Evolutionary conservation across 2,797 vertebrate genomes (phyloP).

Genomic region (Ctenosaura bakeri): DNA sequence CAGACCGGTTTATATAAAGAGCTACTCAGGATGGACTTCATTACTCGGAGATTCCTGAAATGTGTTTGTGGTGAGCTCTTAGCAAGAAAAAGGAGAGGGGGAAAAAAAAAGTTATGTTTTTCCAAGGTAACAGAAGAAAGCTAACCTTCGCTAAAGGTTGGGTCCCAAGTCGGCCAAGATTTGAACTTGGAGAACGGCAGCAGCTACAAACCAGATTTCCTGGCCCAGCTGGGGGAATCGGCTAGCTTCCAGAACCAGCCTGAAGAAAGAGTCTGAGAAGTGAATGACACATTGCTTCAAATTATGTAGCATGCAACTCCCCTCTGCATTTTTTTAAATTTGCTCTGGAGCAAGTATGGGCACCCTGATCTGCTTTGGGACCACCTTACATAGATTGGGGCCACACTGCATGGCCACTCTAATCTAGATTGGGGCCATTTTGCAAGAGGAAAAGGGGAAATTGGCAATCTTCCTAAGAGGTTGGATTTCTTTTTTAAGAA

Average conservation of each 20-base stretch:
- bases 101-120: not conserved
- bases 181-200: not conserved
- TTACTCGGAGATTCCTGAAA: not conserved
- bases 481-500: too few relatives aligned
- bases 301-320: not conserved
- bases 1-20: not conserved
- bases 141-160: slow-evolving; percentile 15
- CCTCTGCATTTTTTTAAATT: not conserved
- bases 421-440: not conserved
- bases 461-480: not conserved
- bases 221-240: not conserved
- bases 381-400: not conserved
- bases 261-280: not conserved
- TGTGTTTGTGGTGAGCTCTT: too few relatives aligned
- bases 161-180: not conserved
- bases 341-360: not conserved
- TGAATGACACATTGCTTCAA: not conserved
- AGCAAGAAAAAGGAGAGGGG: too few relatives aligned
- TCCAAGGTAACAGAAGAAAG: not conserved
- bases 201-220: not conserved
- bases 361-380: not conserved
- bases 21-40: not conserved
- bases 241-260: not conserved
- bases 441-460: not conserved
- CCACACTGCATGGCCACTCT: not conserved